Conservation (phyloP, 2,797 vertebrate species). For the Xerus rutilus region DNA sequence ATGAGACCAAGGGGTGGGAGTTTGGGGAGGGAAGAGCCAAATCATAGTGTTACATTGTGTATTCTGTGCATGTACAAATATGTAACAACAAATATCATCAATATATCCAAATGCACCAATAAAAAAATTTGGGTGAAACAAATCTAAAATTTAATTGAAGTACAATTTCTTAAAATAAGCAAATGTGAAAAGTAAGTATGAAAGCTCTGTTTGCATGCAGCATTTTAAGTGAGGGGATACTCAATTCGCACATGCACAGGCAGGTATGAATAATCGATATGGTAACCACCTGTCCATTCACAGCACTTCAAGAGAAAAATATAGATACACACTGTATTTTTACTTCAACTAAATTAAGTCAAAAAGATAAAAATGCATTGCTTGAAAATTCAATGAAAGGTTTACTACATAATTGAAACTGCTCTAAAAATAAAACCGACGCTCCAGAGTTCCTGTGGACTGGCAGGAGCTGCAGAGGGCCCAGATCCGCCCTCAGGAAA, state of each 20-base stretch:
- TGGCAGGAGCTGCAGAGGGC: too few species aligned
- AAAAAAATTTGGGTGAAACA: too few species aligned
- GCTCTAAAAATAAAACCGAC: neutral
- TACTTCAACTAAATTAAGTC: neutral
- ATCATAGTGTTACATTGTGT: too few species aligned
- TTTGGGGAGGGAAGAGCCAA: too few species aligned
- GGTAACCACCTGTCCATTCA: neutral
- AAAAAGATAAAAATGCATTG: slow-evolving; percentile 20
- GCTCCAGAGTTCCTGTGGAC: too few species aligned
- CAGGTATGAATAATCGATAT: neutral
- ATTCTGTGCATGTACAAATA: too few species aligned
- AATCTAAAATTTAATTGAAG: neutral
- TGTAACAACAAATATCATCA: too few species aligned
- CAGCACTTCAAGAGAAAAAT: neutral
- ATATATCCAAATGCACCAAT: too few species aligned
- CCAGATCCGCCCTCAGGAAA: too few species aligned
- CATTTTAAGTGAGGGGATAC: neutral
- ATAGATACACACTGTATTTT: neutral
- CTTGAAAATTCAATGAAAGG: neutral
- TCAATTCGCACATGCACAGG: too few species aligned
- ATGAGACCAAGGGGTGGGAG: too few species aligned
- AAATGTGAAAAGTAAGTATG: neutral
- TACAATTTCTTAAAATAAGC: neutral
- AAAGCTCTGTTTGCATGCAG: neutral
- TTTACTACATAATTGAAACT: neutral